phyloP scores from a whole-genome alignment of 2,113 vertebrate genomes.

The Gracilinanus agilis region DNA sequence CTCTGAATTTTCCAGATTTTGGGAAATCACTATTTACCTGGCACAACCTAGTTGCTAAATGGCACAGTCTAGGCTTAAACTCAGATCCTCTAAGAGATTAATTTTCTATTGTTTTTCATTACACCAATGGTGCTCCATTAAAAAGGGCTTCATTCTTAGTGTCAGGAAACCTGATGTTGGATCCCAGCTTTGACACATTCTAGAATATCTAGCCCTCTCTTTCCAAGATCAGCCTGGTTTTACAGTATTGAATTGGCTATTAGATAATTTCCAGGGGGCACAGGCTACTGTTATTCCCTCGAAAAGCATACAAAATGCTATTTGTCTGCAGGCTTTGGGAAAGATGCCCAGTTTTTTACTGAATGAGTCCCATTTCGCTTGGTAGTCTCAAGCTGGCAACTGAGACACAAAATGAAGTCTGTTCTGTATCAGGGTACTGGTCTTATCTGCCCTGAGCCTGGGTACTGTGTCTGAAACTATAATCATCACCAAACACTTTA shows the following conservation, averaged over 20 bases:
- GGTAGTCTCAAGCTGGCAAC: not conserved
- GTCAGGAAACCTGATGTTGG: not conserved
- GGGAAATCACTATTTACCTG: not conserved
- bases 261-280: not conserved
- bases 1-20: too few relatives aligned
- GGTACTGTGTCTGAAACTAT: not conserved
- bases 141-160: not conserved
- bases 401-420: constrained; percentile 11
- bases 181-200: not conserved
- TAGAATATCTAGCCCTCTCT: not conserved
- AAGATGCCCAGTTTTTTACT: constrained; percentile 23
- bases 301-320: constrained; percentile 6
- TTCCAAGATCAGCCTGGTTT: not conserved
- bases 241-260: not conserved
- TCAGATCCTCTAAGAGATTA: not conserved
- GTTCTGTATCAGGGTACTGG: constrained; percentile 40
- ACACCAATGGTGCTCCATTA: not conserved
- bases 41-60: not conserved
- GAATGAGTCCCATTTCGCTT: constrained; percentile 2
- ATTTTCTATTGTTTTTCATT: not conserved
- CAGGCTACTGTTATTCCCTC: not conserved
- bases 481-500: constrained; percentile 25
- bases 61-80: not conserved
- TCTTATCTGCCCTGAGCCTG: not conserved
- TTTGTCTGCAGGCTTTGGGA: not conserved